Evolutionary conservation across 1,140 invertebrate genomes (phyloP).

Genomic region (Drosophila parabipectinata): DNA sequence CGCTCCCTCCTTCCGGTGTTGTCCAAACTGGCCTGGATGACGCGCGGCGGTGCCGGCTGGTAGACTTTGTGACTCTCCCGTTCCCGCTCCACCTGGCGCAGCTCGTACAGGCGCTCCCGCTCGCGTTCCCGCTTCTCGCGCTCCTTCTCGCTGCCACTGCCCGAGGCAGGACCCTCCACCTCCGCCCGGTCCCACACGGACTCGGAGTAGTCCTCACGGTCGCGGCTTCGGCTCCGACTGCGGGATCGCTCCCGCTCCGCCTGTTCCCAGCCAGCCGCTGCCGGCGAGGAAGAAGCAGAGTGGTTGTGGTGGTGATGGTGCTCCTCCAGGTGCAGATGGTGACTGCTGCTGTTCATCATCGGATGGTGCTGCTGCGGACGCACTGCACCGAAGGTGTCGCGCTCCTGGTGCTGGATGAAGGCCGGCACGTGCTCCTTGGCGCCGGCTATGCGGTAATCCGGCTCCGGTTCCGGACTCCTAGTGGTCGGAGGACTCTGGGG

Average conservation of each 20-base stretch:
- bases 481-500: conserved; percentile 86
- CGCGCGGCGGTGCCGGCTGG: conserved; percentile 79
- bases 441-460: conserved; percentile 47
- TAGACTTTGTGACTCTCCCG: conserved; percentile 83
- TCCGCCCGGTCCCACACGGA: conserved; percentile 83
- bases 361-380: conserved; percentile 66
- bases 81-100: conserved; percentile 81
- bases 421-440: conserved; percentile 86
- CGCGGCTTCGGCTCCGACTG: conserved; percentile 75
- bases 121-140: conserved; percentile 81
- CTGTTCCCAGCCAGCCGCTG: conserved; percentile 61
- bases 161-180: conserved; percentile 81
- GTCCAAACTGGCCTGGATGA: conserved; percentile 67
- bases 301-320: conserved; percentile 14
- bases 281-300: conserved; percentile 24
- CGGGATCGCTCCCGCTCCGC: conserved; percentile 72
- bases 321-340: conserved; percentile 50
- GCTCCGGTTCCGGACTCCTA: conserved; percentile 62
- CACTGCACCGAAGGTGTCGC: conserved; percentile 87
- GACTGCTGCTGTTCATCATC: conserved; percentile 35
- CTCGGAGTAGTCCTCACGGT: conserved; percentile 83
- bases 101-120: conserved; percentile 81
- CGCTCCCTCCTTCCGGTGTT: conserved; percentile 14
- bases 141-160: conserved; percentile 80
- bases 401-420: conserved; percentile 89